A percentile compares a stretch with the other conserved stretches of the same genome.
Conservation (phyloP, 2,113 vertebrate genomes). For the Psittacus erithacus region DNA sequence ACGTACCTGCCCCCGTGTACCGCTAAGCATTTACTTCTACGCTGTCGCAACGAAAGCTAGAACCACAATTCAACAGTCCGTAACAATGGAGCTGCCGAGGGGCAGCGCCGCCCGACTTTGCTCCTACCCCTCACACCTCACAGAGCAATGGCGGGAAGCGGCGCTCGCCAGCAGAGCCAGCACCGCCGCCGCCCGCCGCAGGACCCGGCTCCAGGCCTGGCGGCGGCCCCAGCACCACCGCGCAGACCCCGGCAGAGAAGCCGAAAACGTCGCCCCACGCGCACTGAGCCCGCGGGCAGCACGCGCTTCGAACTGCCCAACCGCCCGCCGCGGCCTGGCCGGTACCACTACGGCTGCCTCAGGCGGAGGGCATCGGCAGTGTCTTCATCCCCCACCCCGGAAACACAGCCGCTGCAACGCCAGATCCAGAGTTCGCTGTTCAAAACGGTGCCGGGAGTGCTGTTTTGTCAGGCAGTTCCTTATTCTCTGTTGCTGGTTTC, state of each 20-base stretch:
- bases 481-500: background rate
- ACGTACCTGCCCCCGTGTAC: background rate
- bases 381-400: fast-evolving
- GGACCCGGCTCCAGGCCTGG: background rate
- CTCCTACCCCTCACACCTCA: fast-evolving
- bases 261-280: no score
- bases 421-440: fast-evolving
- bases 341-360: background rate
- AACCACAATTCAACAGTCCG: fast-evolving
- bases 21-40: fast-evolving
- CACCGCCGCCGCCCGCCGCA: background rate
- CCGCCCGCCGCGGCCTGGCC: fast-evolving
- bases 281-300: background rate
- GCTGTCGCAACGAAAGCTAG: background rate
- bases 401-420: fast-evolving
- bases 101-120: background rate
- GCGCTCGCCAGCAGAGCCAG: no score
- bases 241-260: no score
- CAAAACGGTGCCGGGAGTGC: fast-evolving
- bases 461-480: fast-evolving
- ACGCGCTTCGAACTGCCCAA: background rate
- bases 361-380: background rate
- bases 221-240: no score
- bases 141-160: background rate
- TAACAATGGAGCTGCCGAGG: fast-evolving